Percentiles rank a stretch among this genome's conserved stretches.
Evolutionary conservation across 2,113 vertebrate species (phyloP).

Genomic region (Engraulis encrasicolus): DNA sequence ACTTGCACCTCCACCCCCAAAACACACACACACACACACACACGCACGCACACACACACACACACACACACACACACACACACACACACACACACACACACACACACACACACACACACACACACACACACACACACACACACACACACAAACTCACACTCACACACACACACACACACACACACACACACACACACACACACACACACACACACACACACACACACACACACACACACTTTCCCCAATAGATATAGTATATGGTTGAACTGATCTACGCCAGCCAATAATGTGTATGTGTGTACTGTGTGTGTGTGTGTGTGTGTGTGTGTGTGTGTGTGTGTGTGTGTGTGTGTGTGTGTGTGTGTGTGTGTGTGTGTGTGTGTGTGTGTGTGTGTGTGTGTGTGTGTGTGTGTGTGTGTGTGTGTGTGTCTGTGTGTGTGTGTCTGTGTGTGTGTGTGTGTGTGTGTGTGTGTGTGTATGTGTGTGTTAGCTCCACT

Average conservation of each 20-base stretch:
- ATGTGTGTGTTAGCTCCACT: constrained; percentile 66
- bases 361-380: no score
- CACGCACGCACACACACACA: no score
- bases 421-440: no score
- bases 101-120: not conserved
- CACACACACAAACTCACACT: not conserved
- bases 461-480: no score
- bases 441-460: no score
- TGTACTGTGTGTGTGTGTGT: no score
- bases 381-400: no score
- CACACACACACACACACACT: constrained; percentile 54
- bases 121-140: not conserved
- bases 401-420: no score
- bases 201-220: constrained; percentile 59
- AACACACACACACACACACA: not conserved
- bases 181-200: not conserved
- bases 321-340: no score
- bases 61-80: not conserved
- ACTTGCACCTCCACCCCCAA: constrained; percentile 40
- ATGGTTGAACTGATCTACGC: constrained; percentile 58
- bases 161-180: not conserved
- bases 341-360: no score
- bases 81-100: not conserved
- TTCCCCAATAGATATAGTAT: constrained; percentile 58
- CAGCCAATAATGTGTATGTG: no score